Evolutionary conservation across 2,113 vertebrate species (phyloP), one percentile per base, ranked within the genome.

Genomic region (Orthonyx spaldingii): DNA sequence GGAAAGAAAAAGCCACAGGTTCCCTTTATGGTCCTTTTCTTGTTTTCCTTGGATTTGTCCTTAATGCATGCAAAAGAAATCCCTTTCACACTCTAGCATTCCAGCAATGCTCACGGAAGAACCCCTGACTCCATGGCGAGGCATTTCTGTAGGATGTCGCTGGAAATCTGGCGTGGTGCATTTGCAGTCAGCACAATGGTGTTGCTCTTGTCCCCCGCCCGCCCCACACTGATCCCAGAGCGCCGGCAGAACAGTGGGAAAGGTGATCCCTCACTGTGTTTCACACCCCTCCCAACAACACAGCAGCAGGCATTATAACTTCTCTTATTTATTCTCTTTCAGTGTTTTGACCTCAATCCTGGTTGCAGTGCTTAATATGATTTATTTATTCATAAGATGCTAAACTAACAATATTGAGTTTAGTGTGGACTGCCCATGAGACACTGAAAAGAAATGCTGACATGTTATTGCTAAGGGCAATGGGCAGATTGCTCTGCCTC

Each of bases 331-430:
- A 75, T 84, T 89, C 64, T 42, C 60, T 60, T 84, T 93, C 66
- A 72, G 57, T 87, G 61, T 90, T 95, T 86, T 85, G 75, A 93
- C 91, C 84, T 90, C 66, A 80, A 1, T 94, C 47, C 63, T 84
- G 66, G n/a, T 80, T 88, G 44, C 52, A 7, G 66, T 16, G 33
- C 50, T 94, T 94, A 70, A 69, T 95, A 69, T 65, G 77, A 89
- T 57, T 91, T 89, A 94, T 95, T 94, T 95, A 94, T 93, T 95
- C 92, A 66, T 95, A 88, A 85, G 55, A 35, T 83, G 59, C 52
- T 92, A 93, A 96, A 78, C 39, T 80, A 68, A 80, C 63, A 93
- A 15, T 78, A 84, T 70, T 1, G 0, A 21, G 47, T 77, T 91
- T 47, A 13, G 55, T 63, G 19, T 70, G 74, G 50, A 17, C 82